phyloP scores from a whole-genome alignment of 2,888 invertebrate species.

The Eudemis profundana region DNA sequence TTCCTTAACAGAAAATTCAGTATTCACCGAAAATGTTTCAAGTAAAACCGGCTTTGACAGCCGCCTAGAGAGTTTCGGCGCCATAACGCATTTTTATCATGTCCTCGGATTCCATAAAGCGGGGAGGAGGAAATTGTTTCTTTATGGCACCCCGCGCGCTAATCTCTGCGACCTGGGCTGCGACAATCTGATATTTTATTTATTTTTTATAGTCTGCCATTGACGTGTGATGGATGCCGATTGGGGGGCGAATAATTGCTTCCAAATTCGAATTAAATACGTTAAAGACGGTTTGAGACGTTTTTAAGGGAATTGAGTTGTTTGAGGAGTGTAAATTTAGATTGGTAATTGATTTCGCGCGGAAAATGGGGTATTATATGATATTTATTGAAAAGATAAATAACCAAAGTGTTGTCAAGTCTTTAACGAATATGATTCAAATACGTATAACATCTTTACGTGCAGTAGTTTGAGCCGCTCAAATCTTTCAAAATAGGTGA shows the following conservation, averaged over 20 bases:
- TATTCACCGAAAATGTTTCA: constrained; percentile 9
- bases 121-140: constrained; percentile 79
- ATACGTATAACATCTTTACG: no score
- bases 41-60: constrained; percentile 30
- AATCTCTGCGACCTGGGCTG: constrained; percentile 66
- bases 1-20: constrained; percentile 14
- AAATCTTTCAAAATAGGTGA: no score
- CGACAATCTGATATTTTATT: constrained; percentile 78
- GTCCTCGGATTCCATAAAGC: constrained; percentile 73
- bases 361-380: background rate
- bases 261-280: constrained; percentile 51
- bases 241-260: constrained; percentile 64
- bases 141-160: constrained; percentile 81
- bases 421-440: no score
- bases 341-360: background rate
- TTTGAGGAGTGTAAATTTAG: background rate
- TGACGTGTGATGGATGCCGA: constrained; percentile 74
- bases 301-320: constrained; percentile 22
- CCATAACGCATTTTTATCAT: constrained; percentile 79
- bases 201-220: constrained; percentile 77
- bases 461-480: no score
- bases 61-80: constrained; percentile 46
- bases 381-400: no score
- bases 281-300: constrained; percentile 13
- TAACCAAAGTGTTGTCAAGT: no score